phyloP scores from a whole-genome alignment of 2,113 vertebrate genomes.

The Alces alces region DNA sequence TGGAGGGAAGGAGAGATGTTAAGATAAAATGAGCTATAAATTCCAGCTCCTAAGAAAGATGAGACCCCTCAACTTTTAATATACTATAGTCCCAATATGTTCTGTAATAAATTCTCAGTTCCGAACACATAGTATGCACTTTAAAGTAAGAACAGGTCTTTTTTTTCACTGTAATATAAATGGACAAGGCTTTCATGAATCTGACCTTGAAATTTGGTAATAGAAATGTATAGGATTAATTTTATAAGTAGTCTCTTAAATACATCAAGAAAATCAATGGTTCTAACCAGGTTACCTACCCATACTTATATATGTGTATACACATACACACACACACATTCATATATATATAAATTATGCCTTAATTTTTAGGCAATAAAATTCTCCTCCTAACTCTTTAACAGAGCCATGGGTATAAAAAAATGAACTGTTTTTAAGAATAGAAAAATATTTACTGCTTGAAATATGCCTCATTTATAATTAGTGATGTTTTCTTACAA shows the following conservation, averaged over 20 bases:
- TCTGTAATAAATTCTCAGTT: neutral
- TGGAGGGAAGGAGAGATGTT: neutral
- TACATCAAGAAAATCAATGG: neutral
- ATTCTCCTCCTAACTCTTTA: neutral
- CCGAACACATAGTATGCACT: neutral
- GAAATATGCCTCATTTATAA: constrained; percentile 41
- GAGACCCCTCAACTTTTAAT: neutral
- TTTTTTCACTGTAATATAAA: neutral
- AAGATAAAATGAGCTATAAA: neutral
- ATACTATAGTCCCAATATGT: neutral
- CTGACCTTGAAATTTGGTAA: neutral
- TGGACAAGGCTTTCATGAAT: neutral
- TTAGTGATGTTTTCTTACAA: neutral
- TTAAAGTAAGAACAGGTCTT: neutral
- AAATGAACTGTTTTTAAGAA: neutral
- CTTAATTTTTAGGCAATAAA: neutral
- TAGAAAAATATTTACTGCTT: neutral
- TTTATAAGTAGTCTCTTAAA: constrained; percentile 27
- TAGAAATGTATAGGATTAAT: neutral
- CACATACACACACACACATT: neutral
- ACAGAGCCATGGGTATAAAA: neutral
- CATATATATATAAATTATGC: neutral
- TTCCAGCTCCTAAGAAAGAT: neutral
- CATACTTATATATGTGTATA: neutral
- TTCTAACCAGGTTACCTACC: neutral